These are phyloP conservation scores for Cyrtorhinus lividipennis DNA, from an alignment of 1,140 invertebrate genomes.

Conservation along the genomic window DNA sequence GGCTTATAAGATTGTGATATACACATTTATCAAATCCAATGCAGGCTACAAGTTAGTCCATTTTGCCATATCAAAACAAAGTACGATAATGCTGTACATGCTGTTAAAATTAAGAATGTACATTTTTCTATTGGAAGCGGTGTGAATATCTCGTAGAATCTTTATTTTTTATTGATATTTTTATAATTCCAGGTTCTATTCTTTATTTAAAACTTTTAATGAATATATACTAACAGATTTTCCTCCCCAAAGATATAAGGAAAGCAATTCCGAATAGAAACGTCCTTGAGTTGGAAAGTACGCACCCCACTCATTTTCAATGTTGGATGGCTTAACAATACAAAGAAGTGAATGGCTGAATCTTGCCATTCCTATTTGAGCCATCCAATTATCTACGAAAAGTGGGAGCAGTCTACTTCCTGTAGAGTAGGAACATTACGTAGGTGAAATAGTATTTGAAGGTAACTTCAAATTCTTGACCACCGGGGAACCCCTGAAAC, in stretches of 20 bases:
- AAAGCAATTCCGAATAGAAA: background rate
- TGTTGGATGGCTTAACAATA: background rate
- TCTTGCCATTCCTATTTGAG: background rate
- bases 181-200: conserved; percentile 4
- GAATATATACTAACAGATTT: background rate
- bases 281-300: background rate
- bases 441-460: background rate
- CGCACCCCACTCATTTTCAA: background rate
- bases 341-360: too few species aligned
- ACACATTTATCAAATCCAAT: conserved; percentile 1
- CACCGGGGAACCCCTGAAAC: conserved; percentile 11
- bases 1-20: conserved; percentile 19
- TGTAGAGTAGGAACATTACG: background rate
- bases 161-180: conserved; percentile 13
- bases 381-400: background rate
- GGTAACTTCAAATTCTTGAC: background rate
- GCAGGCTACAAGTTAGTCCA: background rate
- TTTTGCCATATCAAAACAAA: background rate
- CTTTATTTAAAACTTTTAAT: too few species aligned
- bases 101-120: background rate
- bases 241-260: background rate
- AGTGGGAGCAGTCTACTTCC: background rate
- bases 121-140: background rate
- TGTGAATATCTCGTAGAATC: background rate
- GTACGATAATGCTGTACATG: background rate